Evolutionary conservation across 2,888 invertebrate genomes (phyloP).

Genomic region (Xestoiulus laeticollis): DNA sequence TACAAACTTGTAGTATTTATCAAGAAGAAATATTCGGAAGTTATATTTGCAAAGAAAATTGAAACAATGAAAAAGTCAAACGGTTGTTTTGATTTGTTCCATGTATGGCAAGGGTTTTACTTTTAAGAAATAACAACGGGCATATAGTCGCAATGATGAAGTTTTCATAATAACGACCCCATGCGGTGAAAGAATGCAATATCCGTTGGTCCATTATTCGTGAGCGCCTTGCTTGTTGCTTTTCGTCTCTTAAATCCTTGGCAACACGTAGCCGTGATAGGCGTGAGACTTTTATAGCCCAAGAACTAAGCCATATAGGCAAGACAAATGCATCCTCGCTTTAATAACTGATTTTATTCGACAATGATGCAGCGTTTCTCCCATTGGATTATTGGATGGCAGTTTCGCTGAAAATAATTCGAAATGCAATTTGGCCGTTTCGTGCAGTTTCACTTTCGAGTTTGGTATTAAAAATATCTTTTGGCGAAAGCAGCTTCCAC

Average conservation of each 20-base stretch:
- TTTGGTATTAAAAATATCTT: not conserved
- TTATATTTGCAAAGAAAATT: not conserved
- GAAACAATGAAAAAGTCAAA: not conserved
- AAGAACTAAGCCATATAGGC: conserved; percentile 21
- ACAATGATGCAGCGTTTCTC: not conserved
- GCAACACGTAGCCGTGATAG: not conserved
- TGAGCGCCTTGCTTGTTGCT: not conserved
- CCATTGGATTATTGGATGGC: conserved; percentile 18
- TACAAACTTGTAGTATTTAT: too few relatives aligned
- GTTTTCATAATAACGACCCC: conserved; percentile 16
- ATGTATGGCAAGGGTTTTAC: not conserved
- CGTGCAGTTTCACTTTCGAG: not conserved
- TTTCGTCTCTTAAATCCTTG: conserved; percentile 30
- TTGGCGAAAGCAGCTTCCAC: not conserved
- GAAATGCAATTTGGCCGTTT: not conserved
- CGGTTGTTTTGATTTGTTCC: not conserved
- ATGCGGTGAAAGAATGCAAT: conserved; percentile 5
- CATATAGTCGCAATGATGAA: not conserved
- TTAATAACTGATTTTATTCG: conserved; percentile 38
- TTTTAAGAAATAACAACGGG: not conserved
- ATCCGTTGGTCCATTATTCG: conserved; percentile 17
- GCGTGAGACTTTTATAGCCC: not conserved
- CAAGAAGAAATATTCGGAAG: not conserved
- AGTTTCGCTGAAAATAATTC: not conserved
- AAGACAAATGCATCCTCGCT: conserved; percentile 3